Evolutionary conservation across 2,888 invertebrate genomes (phyloP), one percentile per base, ranked within the genome.

Genomic region (Erebia palarica): DNA sequence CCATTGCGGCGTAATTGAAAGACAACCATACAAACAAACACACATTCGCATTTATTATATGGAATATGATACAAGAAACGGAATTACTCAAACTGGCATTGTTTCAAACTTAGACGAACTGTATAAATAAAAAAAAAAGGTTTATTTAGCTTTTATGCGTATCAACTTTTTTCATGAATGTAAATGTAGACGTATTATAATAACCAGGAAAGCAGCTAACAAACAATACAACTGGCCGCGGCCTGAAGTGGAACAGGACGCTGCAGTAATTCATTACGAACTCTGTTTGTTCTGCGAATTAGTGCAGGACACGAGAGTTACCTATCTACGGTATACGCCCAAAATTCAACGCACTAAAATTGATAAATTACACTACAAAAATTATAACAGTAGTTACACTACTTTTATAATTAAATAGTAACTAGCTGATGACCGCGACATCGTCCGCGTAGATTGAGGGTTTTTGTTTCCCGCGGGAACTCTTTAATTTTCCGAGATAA

Each of bases 191-290:
- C 21, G n/a, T 59, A 16, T 67, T 67, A 58, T 49, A 65, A 65
- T 65, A 44, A 44, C 57, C 49, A 49, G 13, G 13, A n/a, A 18
- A 47, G 61, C 18, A 61, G 18, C 11, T 16, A 59, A 67, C 67
- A 59, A 67, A 67, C 58, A 67, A 67, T 67, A 59, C 11, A 59
- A 36, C 58, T 59, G 49, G 27, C 49, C 67, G 47, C 67, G 36
- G 27, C 47, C 27, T 67, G 49, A 58, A 67, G 49, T 59, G n/a
- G 49, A 59, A 49, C 49, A 67, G 67, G 59, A 59, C 59, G 49
- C 59, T 67, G 67, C 67, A 58, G 59, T 51, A 59, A 67, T 67
- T 67, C 67, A 67, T 59, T 67, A 67, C 27, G 10, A 59, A 58
- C 47, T 59, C 47, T 59, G 59, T 59, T 58, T 67, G 18, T 67